Conservation (phyloP, 35 echinoderm and acorn worm genomes). For the Diadema setosum region DNA sequence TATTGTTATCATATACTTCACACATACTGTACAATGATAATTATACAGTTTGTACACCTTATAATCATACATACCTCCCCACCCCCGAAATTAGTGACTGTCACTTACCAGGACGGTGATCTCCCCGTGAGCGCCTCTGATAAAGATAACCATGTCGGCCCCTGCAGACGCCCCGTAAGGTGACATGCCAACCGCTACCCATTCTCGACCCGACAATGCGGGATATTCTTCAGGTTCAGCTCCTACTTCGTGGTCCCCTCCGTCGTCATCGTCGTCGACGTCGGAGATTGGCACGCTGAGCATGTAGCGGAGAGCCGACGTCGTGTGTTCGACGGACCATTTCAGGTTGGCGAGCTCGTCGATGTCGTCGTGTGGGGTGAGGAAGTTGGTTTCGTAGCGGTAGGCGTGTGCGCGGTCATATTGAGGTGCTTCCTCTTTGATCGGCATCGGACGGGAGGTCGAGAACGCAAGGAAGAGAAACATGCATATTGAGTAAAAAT, state of each 20-base stretch:
- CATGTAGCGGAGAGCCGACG: background rate
- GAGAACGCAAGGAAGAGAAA: background rate
- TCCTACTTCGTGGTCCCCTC: background rate
- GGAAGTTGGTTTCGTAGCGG: conserved; percentile 1
- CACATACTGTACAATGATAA: too few species aligned
- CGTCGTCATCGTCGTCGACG: background rate
- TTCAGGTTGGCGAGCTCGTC: background rate
- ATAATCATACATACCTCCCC: too few species aligned
- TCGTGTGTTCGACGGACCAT: background rate
- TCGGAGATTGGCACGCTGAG: background rate
- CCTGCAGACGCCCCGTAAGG: background rate
- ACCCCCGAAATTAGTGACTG: too few species aligned
- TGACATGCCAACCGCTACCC: background rate
- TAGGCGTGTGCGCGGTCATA: background rate
- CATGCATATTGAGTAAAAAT: background rate
- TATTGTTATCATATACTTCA: too few species aligned
- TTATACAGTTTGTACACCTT: too few species aligned
- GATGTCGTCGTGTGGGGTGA: background rate
- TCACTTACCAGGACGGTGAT: conserved; percentile 3
- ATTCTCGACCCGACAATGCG: background rate
- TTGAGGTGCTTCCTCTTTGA: background rate
- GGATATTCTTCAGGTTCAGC: background rate
- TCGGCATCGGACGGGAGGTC: background rate
- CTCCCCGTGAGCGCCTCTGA: background rate
- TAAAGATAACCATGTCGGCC: conserved; percentile 1